Base-by-base conservation (phyloP, 2,797 vertebrate species). In the Champsocephalus esox region DNA sequence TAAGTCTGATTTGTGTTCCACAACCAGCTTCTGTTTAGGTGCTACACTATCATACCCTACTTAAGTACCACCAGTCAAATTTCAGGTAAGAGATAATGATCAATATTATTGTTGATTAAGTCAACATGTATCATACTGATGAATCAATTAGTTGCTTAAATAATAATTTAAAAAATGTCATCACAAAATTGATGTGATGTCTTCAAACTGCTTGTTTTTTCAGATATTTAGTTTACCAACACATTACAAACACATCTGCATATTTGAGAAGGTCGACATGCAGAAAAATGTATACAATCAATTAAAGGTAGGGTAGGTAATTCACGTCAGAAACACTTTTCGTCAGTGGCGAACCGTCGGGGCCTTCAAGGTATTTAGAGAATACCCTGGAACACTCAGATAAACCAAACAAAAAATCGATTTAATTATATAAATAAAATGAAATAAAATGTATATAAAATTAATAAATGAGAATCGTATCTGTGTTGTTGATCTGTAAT, bases 1-100 rank as follows among this genome's bases (percentile, higher is more conserved):
- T 5, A 28, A 64, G 12, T 60, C 5, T 64, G 56, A 80, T 67
- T 59, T 74, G 38, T 70, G 50, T 17, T 19, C 38, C 21, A 70
- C n/a, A 58, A 46, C 72, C 41, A 64, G 28, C 2, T n/a, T 38
- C 9, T 49, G 17, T 17, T 14, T 28, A 14, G 4, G 51, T 1
- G 5, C 17, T 56, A 21, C 17, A 68, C 8, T 8, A 50, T 14
- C 54, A 67, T 55, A 43, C 19, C 19, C 16, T 12, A 14, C 28
- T 28, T 34, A 24, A 44, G 16, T 16, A 48, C 16, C 61, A 66
- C 9, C 16, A 44, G 55, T 44, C 12, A 2, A 59, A 9, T 34
- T 59, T n/a, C 4, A 21, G 13, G 28, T 50, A 10, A 44, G 44
- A 3, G 19, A 41, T 45, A 38, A 60, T 19, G 2, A 67, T 49